Evolutionary conservation across 2,888 invertebrate species (phyloP), one percentile per base, ranked within the genome.

Genomic region (Stenotaenia linearis): DNA sequence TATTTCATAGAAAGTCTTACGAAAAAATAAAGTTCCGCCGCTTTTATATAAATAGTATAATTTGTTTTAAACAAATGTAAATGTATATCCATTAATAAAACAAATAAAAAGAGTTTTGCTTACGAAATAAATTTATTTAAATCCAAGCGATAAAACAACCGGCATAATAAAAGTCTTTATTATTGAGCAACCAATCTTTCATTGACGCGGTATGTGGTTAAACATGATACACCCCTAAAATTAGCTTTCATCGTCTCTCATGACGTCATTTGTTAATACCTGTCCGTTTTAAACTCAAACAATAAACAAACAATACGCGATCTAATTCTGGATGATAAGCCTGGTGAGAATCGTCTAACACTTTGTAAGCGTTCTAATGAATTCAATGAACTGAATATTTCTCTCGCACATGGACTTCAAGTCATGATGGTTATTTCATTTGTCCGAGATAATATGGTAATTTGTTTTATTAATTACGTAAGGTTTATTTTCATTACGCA

Each of bases 181-280:
- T 45, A 45, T 40, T 45, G n/a, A 45, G 2, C 45, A 18, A 45
- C 45, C 45, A 45, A 45, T 45, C 45, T 61, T 61, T 61, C 61
- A 61, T 61, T 61, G 61, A 61, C 61, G 23, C 61, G 28, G 61
- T 28, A 28, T 23, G 61, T 61, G 61, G 61, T 28, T 61, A 61
- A 61, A 61, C 61, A 25, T 61, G 61, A 61, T 61, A 23, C 15
- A 61, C 61, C 61, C 28, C 61, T 61, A 61, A 61, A 61, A 61
- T 61, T 61, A 61, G 61, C 61, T 61, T 61, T 61, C 25, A 61
- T 61, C 61, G 61, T 25, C 15, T 61, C 6, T 2, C 4, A 10
- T 61, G 61, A 61, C 61, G 61, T 61, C 61, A 61, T 28, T 61
- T 61, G 61, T 61, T 61, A 61, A 23, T 61, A 61, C 61, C 61